Conservation (phyloP, 2,888 invertebrate species). For the Fragum whitleyi region DNA sequence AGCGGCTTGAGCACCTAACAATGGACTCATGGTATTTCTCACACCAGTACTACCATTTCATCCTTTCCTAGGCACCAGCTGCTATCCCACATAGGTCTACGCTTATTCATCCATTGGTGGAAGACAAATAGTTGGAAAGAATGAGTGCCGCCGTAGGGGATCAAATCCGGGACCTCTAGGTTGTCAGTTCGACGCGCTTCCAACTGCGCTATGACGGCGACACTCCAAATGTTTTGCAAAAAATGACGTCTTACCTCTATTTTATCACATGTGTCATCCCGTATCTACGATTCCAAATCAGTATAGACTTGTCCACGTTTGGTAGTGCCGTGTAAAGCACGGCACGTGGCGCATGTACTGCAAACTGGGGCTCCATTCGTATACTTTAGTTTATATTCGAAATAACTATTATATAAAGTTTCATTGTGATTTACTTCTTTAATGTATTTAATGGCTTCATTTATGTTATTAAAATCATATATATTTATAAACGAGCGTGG, state of each 20-base stretch:
- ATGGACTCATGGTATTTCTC: no score
- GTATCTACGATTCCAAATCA: slow-evolving; percentile 66
- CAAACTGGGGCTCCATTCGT: slow-evolving; percentile 58
- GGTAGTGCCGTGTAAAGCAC: slow-evolving; percentile 66
- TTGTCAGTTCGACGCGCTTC: no score
- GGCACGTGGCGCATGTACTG: slow-evolving; percentile 70
- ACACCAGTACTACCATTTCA: no score
- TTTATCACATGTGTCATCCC: slow-evolving; percentile 62
- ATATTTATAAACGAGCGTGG: slow-evolving; percentile 67
- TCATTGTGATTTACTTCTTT: slow-evolving; percentile 64
- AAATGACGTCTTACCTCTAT: slow-evolving; percentile 62
- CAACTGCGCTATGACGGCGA: no score
- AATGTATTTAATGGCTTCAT: slow-evolving; percentile 61
- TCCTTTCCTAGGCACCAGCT: no score
- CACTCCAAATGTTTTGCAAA: no score
- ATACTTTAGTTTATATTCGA: slow-evolving; percentile 69
- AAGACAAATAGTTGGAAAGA: no score
- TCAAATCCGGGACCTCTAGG: no score
- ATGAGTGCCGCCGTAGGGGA: no score
- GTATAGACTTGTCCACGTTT: slow-evolving; percentile 61
- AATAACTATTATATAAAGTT: slow-evolving; percentile 72
- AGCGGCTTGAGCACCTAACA: no score
- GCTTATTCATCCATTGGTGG: no score
- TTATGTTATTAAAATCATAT: slow-evolving; percentile 61
- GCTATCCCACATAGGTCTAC: no score